Evolutionary conservation across 2,797 vertebrate species (phyloP).

Genomic region (Pipistrellus pygmaeus): DNA sequence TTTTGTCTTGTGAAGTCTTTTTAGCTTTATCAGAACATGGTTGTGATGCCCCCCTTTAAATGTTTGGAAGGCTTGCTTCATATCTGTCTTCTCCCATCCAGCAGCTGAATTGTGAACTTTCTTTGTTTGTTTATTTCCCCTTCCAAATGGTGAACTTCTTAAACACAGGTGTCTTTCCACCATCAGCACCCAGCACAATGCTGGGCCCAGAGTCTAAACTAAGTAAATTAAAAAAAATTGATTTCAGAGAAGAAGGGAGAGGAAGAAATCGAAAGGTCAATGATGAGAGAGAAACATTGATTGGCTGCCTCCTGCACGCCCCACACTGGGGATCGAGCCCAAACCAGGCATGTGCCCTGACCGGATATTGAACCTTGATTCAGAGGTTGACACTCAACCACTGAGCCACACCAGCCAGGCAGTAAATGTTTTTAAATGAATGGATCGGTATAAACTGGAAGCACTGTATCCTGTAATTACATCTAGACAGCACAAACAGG

Average conservation of each 20-base stretch:
- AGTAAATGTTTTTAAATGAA: conserved; percentile 55
- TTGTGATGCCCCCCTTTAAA: too few relatives aligned
- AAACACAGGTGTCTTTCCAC: neutral
- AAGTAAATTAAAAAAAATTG: neutral
- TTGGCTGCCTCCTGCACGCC: too few relatives aligned
- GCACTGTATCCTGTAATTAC: conserved; percentile 68
- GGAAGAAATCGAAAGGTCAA: too few relatives aligned
- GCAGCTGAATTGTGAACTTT: neutral
- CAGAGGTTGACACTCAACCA: too few relatives aligned
- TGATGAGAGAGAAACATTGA: too few relatives aligned
- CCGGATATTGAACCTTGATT: too few relatives aligned
- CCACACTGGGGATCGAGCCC: too few relatives aligned
- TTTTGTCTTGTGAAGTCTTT: neutral
- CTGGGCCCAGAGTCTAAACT: conserved; percentile 52
- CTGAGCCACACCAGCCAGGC: too few relatives aligned
- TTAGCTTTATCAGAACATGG: rapidly evolving
- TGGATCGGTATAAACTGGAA: conserved; percentile 30
- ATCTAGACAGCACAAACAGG: conserved; percentile 66
- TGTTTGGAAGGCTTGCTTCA: neutral
- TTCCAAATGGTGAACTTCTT: neutral
- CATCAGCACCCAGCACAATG: neutral
- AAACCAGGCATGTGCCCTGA: too few relatives aligned
- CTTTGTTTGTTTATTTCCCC: neutral
- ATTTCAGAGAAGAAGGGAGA: too few relatives aligned
- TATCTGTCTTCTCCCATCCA: neutral